Evolutionary conservation across 2,113 vertebrate genomes (phyloP).

Genomic region (Periophthalmodon schlosseri): DNA sequence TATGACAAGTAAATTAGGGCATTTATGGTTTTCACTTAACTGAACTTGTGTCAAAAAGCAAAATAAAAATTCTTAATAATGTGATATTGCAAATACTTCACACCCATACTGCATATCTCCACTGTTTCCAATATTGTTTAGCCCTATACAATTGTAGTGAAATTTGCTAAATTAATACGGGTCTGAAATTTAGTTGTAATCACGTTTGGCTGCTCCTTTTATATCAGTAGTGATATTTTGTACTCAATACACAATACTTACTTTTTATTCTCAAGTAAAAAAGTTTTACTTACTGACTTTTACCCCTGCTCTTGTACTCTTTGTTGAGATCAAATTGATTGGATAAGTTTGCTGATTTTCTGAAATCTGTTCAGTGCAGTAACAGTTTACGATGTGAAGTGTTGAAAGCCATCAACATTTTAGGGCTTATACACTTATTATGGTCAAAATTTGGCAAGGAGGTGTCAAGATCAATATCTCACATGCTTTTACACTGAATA

Average conservation of each 20-base stretch:
- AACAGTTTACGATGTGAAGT: conserved; percentile 24
- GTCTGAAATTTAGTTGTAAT: no score
- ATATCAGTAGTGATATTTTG: no score
- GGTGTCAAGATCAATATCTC: neutral
- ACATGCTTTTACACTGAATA: neutral
- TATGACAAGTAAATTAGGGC: no score
- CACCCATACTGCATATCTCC: no score
- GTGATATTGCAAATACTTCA: no score
- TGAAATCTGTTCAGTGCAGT: conserved; percentile 12
- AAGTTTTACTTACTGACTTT: neutral
- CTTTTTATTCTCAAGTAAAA: conserved; percentile 2
- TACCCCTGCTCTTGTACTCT: neutral
- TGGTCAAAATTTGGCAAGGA: neutral
- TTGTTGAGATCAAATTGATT: conserved; percentile 22
- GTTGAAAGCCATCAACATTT: conserved; percentile 5
- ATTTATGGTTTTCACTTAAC: no score
- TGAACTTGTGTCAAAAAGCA: no score
- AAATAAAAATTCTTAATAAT: no score
- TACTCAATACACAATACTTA: no score
- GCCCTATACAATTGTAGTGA: no score
- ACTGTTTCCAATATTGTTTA: no score
- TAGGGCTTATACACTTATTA: conserved; percentile 10
- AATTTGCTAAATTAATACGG: no score
- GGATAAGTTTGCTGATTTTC: conserved; percentile 28
- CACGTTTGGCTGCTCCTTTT: neutral